Conservation (phyloP, 2,113 vertebrate genomes). For the Sialia sialis region DNA sequence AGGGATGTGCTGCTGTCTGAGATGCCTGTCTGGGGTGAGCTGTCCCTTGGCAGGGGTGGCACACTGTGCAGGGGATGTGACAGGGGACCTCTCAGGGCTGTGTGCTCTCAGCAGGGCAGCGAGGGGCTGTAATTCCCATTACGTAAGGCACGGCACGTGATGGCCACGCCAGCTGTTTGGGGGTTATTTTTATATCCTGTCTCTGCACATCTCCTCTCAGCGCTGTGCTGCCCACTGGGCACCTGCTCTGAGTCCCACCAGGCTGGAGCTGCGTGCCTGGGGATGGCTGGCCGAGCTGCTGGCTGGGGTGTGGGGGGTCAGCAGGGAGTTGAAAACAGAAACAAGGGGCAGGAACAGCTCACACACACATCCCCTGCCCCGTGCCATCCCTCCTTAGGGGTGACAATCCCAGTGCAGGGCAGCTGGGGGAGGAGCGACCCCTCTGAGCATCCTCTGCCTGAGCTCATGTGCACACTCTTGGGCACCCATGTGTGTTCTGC, state of each 20-base stretch:
- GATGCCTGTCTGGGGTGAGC: background rate
- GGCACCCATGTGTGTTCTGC: accelerated
- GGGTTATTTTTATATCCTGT: conserved; percentile 16
- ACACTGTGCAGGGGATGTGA: background rate
- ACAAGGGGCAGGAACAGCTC: too few species aligned
- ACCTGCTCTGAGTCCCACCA: accelerated
- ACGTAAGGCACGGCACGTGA: background rate
- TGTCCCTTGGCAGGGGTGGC: background rate
- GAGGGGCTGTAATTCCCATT: background rate
- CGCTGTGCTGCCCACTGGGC: accelerated
- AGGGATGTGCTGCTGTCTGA: accelerated
- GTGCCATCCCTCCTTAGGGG: background rate
- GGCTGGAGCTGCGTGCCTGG: accelerated
- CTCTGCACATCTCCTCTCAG: background rate
- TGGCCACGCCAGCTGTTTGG: background rate
- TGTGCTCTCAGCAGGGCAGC: background rate
- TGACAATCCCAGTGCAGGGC: background rate
- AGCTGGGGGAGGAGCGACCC: background rate
- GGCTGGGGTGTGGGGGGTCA: too few species aligned
- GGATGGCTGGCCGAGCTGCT: accelerated
- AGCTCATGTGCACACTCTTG: accelerated
- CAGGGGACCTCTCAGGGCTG: background rate
- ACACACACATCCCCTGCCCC: accelerated
- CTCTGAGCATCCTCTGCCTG: background rate
- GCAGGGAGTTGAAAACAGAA: background rate